Evolutionary conservation across 2,797 vertebrate species (phyloP), one percentile per base, ranked within the genome.

Genomic region (Lateolabrax maculatus): DNA sequence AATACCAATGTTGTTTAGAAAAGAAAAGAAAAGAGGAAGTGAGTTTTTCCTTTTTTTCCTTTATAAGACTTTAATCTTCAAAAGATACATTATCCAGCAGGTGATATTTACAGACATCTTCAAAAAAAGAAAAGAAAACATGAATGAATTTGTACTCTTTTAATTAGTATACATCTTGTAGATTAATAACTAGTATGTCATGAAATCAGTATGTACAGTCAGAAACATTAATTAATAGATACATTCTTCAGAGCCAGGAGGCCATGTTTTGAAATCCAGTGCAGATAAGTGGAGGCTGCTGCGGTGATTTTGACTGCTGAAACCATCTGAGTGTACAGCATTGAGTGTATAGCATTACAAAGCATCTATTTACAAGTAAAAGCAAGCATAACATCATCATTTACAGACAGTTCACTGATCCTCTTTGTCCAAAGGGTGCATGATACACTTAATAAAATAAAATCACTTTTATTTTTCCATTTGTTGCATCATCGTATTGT

Each of bases 291-390:
- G 76, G 79, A 84, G 81, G 81, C 58, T 82, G 79, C 82, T 79
- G 79, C 19, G 21, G 75, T 83, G 71, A 84, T 70, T 74, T 67
- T 21, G 39, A 51, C 73, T 75, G 68, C 13, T 52, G 53, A 69
- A 71, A 62, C 61, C 52, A 65, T 60, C 75, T 56, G 75, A 74
- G 69, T 79, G 39, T 25, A 51, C 36, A 66, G 77, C 68, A 57
- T 31, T 46, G 53, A 49, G 53, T 70, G 34, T 51, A 9, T 4
- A 56, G 25, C 64, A 12, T 74, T 62, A 72, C 73, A 87, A 86
- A 83, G 84, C 83, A 61, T 69, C 41, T 84, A 89, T 90, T 77
- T 83, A 91, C 85, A 89, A 49, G 34, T 68, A 51, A 71, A 81
- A 77, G 75, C 81, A 70, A 67, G 55, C 69, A 27, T 19, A 70